Conservation (phyloP, 2,113 vertebrate species). For the Scytalopus superciliaris region DNA sequence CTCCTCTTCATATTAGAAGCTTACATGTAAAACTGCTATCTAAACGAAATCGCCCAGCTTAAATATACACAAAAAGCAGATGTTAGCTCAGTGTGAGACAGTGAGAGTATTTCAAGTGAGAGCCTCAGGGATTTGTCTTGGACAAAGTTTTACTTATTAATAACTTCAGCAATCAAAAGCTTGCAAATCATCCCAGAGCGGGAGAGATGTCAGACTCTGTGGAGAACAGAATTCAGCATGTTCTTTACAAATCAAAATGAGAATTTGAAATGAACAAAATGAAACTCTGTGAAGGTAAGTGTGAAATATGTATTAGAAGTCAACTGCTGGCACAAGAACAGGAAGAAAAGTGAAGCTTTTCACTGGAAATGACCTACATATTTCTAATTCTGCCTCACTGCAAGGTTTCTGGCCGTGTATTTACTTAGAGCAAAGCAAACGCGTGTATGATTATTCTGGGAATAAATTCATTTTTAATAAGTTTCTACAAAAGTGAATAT, state of each 20-base stretch:
- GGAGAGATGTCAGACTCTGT: neutral
- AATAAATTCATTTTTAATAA: neutral
- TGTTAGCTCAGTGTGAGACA: neutral
- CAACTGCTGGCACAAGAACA: neutral
- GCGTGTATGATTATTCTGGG: neutral
- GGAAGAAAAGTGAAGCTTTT: neutral
- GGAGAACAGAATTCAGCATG: neutral
- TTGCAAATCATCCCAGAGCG: neutral
- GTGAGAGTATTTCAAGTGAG: neutral
- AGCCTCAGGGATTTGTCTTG: neutral
- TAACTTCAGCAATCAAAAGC: neutral
- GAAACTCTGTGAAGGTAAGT: neutral
- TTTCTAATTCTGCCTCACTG: neutral
- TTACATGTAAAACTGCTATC: neutral
- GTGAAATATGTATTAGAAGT: neutral
- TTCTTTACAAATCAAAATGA: neutral
- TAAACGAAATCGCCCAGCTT: neutral
- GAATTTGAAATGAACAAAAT: slow-evolving; percentile 6
- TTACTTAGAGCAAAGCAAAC: neutral
- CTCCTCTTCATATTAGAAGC: neutral
- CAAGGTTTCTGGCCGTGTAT: neutral
- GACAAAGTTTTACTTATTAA: slow-evolving; percentile 42
- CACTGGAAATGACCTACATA: neutral
- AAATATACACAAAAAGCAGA: neutral
- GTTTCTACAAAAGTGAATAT: neutral